Evolutionary conservation across 2,888 invertebrate species (phyloP).

Genomic region (Drosophila austrosaltans): DNA sequence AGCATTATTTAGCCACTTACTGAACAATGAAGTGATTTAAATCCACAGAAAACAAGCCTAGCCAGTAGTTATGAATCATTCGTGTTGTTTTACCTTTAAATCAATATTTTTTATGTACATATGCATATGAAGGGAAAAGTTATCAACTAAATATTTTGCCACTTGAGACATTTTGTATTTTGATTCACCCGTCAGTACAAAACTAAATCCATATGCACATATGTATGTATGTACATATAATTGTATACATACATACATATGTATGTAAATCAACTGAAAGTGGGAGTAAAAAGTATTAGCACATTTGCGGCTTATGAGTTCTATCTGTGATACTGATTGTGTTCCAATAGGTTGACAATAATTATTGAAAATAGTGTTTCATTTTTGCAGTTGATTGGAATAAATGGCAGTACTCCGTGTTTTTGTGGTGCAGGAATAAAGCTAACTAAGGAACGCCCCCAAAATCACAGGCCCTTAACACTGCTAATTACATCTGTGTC

Average conservation of each 20-base stretch:
- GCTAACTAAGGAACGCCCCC: no score
- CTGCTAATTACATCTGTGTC: no score
- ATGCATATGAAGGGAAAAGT: conserved; percentile 24
- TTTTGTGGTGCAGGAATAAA: no score
- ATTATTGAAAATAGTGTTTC: no score
- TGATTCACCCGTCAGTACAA: conserved; percentile 22
- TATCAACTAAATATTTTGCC: conserved; percentile 40
- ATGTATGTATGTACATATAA: background rate
- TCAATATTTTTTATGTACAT: background rate
- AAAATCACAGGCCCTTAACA: no score
- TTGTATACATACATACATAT: background rate
- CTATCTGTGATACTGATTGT: no score
- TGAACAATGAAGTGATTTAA: background rate
- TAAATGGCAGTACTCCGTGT: no score
- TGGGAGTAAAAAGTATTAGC: no score
- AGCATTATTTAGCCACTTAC: background rate
- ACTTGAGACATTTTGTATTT: conserved; percentile 28
- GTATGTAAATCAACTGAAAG: background rate
- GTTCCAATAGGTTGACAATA: no score
- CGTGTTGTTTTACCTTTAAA: background rate
- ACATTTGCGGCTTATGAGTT: no score
- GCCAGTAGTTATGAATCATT: background rate
- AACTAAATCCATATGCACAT: background rate
- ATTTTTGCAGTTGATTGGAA: no score
- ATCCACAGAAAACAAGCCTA: background rate